Base-by-base conservation (phyloP, 2,888 invertebrate genomes). In the Zygothrica quintamaculata region DNA sequence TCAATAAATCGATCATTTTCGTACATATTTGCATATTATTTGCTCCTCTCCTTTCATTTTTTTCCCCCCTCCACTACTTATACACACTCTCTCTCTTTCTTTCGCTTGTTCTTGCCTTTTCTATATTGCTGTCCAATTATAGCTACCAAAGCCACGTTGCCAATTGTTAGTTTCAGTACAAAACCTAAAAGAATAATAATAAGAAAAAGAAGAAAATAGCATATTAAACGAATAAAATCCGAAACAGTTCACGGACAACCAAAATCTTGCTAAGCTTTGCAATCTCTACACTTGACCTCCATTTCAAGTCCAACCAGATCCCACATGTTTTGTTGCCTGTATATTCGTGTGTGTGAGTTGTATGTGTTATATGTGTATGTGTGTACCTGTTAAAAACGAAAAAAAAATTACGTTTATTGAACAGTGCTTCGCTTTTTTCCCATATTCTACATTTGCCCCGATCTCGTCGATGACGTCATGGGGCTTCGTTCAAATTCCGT, bases 251-350 rank as follows among this genome's bases (percentile, higher is more conserved):
- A 61, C 16, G 48, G 66, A 16, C 50, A 50, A 33, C 50, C 5
- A 43, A 43, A 58, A 39, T 53, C 39, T 57, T 46, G 46, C 65
- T 48, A 39, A 16, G 29, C 62, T 12, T 47, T 15, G 61, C 25
- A 3, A 25, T 25, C 9, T 46, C 39, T 58, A 55, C 43, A 43
- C 57, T 65, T 73, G 69, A 69, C 87, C 81, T 81, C 60, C 46
- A 64, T 69, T 77, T 81, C 81, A 81, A 81, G 81, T 81, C 69
- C 65, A 81, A 84, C 81, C 47, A 87, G 81, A 74, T 81, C 60
- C 48, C 70, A 59, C 66, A 40, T 44, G 66, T 22, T 46, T 39
- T 15, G 26, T n/a, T 34, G 3, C 40, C 11, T 42, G 12, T 9
- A 8, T 29, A 9, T 12, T 9, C 9, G 47, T 9, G 7, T 13